Conservation (phyloP, 2,888 invertebrate genomes). For the Gasteruption jaculator region DNA sequence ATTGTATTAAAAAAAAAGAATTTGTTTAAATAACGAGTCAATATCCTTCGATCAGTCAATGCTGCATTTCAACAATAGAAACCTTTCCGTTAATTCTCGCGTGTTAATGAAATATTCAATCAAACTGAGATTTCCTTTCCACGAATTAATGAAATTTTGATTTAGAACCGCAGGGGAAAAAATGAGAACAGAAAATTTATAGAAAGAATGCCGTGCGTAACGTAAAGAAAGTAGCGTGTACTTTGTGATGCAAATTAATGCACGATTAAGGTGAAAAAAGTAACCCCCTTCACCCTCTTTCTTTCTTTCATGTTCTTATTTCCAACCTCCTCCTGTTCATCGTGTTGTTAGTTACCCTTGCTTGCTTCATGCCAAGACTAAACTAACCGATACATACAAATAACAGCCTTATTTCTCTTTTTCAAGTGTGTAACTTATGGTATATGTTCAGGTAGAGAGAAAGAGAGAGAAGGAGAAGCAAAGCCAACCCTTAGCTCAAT, state of each 20-base stretch:
- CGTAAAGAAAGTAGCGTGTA: constrained; percentile 46
- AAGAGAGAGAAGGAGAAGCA: neutral
- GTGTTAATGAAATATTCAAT: no score
- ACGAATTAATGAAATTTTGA: neutral
- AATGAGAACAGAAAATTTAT: constrained; percentile 32
- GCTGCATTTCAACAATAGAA: no score
- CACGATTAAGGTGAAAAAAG: constrained; percentile 48
- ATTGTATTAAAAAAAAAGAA: no score
- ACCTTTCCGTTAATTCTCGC: no score
- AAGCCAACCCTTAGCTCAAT: neutral
- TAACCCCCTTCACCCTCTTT: constrained; percentile 22
- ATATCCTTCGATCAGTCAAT: no score
- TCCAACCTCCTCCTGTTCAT: constrained; percentile 4
- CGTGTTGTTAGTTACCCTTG: constrained; percentile 23
- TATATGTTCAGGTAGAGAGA: constrained; percentile 16
- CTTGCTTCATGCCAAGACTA: constrained; percentile 25
- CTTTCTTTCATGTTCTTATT: constrained; percentile 8
- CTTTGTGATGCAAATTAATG: constrained; percentile 51
- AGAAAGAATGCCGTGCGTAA: constrained; percentile 44
- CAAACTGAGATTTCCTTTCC: no score
- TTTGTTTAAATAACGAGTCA: no score
- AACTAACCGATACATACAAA: no score
- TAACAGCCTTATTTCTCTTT: no score
- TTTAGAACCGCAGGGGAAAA: constrained; percentile 6
- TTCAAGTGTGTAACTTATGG: no score